Evolutionary conservation across 2,888 invertebrate species (phyloP).

Genomic region (Hesperia comma): DNA sequence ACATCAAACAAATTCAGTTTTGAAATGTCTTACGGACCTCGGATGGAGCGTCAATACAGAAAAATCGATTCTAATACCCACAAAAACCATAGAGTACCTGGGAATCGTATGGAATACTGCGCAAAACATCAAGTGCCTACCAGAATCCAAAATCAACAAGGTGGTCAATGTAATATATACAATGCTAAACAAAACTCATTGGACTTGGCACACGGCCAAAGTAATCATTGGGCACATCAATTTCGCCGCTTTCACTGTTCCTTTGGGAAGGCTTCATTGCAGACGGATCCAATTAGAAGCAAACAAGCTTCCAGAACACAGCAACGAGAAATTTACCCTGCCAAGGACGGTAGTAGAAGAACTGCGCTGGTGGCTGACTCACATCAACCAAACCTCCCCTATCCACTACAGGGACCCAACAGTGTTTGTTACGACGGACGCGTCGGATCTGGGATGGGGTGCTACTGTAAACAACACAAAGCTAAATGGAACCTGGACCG

Average conservation of each 20-base stretch:
- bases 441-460: constrained; percentile 41
- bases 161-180: not conserved
- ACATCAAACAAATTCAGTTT: not conserved
- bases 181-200: constrained; percentile 8
- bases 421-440: constrained; percentile 38
- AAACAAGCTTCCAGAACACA: constrained; percentile 3
- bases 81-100: constrained; percentile 23
- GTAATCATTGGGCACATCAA: constrained; percentile 33
- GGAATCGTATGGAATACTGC: constrained; percentile 37
- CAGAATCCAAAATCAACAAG: constrained; percentile 24
- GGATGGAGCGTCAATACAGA: constrained; percentile 27
- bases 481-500: constrained; percentile 33
- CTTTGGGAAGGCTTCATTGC: constrained; percentile 38
- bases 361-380: constrained; percentile 32
- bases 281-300: constrained; percentile 20
- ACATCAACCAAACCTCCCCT: not conserved
- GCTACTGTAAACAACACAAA: constrained; percentile 27
- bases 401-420: not conserved
- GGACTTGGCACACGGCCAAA: constrained; percentile 1
- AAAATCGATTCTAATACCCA: constrained; percentile 18
- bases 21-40: not conserved
- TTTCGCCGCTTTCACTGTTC: constrained; percentile 37
- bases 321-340: constrained; percentile 3
- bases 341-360: not conserved
- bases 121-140: constrained; percentile 30